Evolutionary conservation across 2,113 vertebrate genomes (phyloP).

Genomic region (Sphyrna mokarran): DNA sequence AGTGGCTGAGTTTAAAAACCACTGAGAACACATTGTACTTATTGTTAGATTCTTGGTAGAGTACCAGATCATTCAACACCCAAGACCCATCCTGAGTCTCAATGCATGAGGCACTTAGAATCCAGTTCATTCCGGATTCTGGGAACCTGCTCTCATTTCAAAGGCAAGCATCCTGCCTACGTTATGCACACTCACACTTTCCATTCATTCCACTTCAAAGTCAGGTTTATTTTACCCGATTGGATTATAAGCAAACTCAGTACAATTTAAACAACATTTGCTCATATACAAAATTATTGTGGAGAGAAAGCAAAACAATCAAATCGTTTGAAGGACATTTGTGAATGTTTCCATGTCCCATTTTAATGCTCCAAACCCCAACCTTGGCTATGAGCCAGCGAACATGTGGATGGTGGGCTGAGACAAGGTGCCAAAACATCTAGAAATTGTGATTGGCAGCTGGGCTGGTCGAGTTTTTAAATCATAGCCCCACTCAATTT

Average conservation of each 20-base stretch:
- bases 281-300: background rate
- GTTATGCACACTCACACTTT: background rate
- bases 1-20: too few relatives aligned
- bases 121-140: too few relatives aligned
- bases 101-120: too few relatives aligned
- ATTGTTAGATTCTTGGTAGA: too few relatives aligned
- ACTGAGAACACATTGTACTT: too few relatives aligned
- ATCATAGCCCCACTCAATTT: background rate
- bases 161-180: background rate
- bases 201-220: background rate
- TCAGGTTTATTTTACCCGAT: background rate
- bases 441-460: background rate
- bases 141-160: background rate
- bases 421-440: background rate
- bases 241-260: background rate
- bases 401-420: background rate
- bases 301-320: background rate
- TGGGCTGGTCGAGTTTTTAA: background rate
- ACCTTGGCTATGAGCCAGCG: background rate
- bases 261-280: background rate
- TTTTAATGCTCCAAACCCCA: background rate
- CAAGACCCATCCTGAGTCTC: too few relatives aligned
- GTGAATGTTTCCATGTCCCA: background rate
- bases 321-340: too few relatives aligned
- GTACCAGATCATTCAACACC: too few relatives aligned